phyloP scores from a whole-genome alignment of 2,888 invertebrate species.

The Tortrix viridana region DNA sequence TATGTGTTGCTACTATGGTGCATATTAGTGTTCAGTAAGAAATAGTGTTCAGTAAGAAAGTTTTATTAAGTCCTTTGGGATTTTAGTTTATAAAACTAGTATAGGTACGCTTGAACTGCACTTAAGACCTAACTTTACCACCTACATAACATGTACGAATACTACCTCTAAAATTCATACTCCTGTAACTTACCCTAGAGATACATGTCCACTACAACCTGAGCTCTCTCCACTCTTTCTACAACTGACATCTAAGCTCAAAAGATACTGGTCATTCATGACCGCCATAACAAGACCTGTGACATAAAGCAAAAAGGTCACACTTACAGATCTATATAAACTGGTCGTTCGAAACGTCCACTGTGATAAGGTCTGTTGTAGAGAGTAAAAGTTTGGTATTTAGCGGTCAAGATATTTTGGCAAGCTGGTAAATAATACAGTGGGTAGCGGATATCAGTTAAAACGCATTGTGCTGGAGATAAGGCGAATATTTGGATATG shows the following conservation, averaged over 20 bases:
- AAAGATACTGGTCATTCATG: not conserved
- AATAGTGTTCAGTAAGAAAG: too few species aligned
- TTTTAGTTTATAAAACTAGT: too few species aligned
- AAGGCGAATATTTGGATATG: conserved; percentile 33
- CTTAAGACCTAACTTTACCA: too few species aligned
- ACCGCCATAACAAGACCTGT: not conserved
- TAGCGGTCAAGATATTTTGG: conserved; percentile 10
- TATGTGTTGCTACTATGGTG: too few species aligned
- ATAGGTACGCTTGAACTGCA: too few species aligned
- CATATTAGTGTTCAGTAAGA: too few species aligned
- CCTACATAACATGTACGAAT: not conserved
- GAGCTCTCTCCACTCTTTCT: not conserved
- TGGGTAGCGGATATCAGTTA: conserved; percentile 22
- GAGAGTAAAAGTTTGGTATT: not conserved
- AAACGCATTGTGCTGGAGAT: conserved; percentile 30
- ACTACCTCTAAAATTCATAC: not conserved
- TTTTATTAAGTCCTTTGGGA: too few species aligned
- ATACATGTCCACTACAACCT: not conserved
- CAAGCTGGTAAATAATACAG: conserved; percentile 16
- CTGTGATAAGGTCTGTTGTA: not conserved
- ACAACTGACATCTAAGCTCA: not conserved
- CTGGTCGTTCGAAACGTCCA: not conserved
- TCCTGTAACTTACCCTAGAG: not conserved
- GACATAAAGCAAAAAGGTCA: not conserved
- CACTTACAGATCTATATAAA: not conserved